Evolutionary conservation across 2,888 invertebrate genomes (phyloP), one percentile per base, ranked within the genome.

Genomic region (Anthrax anthrax): DNA sequence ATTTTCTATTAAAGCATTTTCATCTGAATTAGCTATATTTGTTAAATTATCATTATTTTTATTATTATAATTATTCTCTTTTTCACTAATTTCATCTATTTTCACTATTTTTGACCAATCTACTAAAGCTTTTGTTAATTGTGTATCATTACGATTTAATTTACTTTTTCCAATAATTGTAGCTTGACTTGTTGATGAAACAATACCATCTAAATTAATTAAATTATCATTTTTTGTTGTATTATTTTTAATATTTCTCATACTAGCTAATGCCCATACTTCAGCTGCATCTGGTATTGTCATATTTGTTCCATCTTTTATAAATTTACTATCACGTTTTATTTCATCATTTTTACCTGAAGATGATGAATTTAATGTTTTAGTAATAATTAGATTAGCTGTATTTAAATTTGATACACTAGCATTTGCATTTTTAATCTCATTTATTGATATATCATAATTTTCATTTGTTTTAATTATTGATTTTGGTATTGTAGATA

Each of bases 261-360:
- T 58, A 12, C 58, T 57, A 0, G 61, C 63, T 44, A 67, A 51
- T 29, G 61, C 60, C 64, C 66, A 67, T 1, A 57, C 62, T 32
- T 65, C 66, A 1, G 62, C 60, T 16, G 52, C 55, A 48, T 62
- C 60, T 29, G 67, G 64, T 40, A 64, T 47, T 19, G 55, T 57
- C 38, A 65, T 49, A 47, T 63, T 44, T 4, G 44, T 8, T 16
- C 16, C n/a, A 37, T 23, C 36, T 27, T 41, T 42, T 38, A 46
- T 18, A 16, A 19, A 32, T 42, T 46, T 46, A 13, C 37, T 46
- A 13, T 27, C 29, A 4, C 39, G 42, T 34, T 42, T 46, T 13
- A 37, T 38, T 27, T 36, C 41, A 13, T n/a, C n/a, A n/a, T n/a
- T n/a, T n/a, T n/a, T n/a, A n/a, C n/a, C n/a, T n/a, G n/a, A n/a